Evolutionary conservation across 2,797 vertebrate species (phyloP).

Genomic region (Neostethus bicornis): DNA sequence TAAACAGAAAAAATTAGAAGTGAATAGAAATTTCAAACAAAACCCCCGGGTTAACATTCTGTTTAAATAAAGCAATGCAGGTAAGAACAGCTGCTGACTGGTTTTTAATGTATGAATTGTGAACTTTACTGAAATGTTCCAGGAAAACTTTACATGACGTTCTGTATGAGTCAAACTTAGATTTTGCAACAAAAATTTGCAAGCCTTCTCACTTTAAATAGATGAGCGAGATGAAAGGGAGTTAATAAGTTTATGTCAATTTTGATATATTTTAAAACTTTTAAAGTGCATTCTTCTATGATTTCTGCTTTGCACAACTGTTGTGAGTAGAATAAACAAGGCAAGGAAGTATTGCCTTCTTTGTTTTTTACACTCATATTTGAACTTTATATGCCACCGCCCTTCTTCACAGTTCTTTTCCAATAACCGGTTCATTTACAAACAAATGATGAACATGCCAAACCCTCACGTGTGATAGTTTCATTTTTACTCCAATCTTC

Average conservation of each 20-base stretch:
- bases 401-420: background rate
- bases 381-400: background rate
- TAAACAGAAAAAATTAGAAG: too few relatives aligned
- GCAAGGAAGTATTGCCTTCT: too few relatives aligned
- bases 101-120: conserved; percentile 1
- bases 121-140: background rate
- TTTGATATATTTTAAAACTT: background rate
- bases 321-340: background rate
- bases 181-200: background rate
- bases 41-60: background rate
- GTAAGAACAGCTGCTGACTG: background rate
- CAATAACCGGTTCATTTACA: background rate
- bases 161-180: conserved; percentile 3
- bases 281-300: background rate
- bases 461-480: background rate
- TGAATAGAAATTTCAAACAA: conserved; percentile 1
- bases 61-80: background rate
- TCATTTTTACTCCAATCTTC: background rate
- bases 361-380: background rate
- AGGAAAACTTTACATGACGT: too few relatives aligned
- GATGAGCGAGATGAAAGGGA: background rate
- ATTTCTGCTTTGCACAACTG: background rate
- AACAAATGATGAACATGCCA: background rate
- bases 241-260: background rate
- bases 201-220: background rate